Percentiles rank a stretch among this genome's conserved stretches.
phyloP scores from a whole-genome alignment of 2,888 invertebrate genomes.

The Gryllus longicercus region DNA sequence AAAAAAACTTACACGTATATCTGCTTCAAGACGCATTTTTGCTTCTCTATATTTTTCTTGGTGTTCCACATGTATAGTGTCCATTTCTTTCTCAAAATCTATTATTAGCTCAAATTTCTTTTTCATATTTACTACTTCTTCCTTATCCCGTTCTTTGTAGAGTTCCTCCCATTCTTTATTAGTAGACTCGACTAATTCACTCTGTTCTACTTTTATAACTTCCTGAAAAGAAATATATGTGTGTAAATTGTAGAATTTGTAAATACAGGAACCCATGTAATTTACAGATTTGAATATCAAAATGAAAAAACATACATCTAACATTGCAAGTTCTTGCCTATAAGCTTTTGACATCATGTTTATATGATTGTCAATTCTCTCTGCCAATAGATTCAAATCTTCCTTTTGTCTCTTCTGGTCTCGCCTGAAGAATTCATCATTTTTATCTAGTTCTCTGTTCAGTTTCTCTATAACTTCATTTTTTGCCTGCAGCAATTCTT shows the following conservation, averaged over 20 bases:
- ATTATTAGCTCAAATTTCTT: slow-evolving; percentile 56
- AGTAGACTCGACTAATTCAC: slow-evolving; percentile 58
- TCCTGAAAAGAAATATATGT: slow-evolving; percentile 44
- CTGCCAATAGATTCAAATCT: slow-evolving; percentile 76
- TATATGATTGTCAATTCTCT: slow-evolving; percentile 80
- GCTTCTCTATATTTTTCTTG: slow-evolving; percentile 64
- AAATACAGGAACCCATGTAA: not conserved
- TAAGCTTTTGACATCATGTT: slow-evolving; percentile 72
- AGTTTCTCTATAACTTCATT: slow-evolving; percentile 65
- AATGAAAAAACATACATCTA: slow-evolving; percentile 50
- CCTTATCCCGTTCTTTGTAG: slow-evolving; percentile 61
- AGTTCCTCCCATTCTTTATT: slow-evolving; percentile 68
- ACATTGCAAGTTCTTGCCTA: slow-evolving; percentile 66
- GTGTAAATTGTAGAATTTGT: not conserved
- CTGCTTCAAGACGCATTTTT: slow-evolving; percentile 46
- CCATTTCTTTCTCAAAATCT: slow-evolving; percentile 56
- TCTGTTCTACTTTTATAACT: slow-evolving; percentile 64
- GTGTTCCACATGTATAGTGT: slow-evolving; percentile 62
- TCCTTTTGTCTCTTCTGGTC: slow-evolving; percentile 70
- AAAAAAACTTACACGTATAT: slow-evolving; percentile 38
- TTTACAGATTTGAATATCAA: not conserved
- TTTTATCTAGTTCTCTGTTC: slow-evolving; percentile 61
- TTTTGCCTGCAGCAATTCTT: slow-evolving; percentile 66
- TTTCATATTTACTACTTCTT: slow-evolving; percentile 61
- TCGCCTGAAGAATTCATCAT: slow-evolving; percentile 62